Base-by-base conservation (phyloP, 2,797 vertebrate species). In the Karalla daura region DNA sequence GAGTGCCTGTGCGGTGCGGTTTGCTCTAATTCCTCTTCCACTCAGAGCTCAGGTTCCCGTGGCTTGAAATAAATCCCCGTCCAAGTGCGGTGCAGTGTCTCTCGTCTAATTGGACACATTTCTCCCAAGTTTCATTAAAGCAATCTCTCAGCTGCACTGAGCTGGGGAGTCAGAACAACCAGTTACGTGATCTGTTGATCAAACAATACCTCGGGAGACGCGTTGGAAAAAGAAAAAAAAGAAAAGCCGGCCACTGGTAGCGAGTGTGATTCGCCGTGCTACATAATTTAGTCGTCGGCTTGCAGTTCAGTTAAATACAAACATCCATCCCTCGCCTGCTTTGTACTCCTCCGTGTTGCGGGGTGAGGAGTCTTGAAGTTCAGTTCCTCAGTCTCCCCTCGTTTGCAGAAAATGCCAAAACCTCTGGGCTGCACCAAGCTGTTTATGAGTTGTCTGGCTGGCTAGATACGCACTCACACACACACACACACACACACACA, bases 321-420 rank as follows among this genome's bases (percentile, higher is more conserved):
- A n/a, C n/a, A n/a, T n/a, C n/a, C n/a, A n/a, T n/a, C n/a, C n/a
- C n/a, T n/a, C n/a, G n/a, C n/a, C n/a, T n/a, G n/a, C n/a, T n/a
- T n/a, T n/a, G n/a, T n/a, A n/a, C n/a, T n/a, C n/a, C 1, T 17
- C 25, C 51, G 28, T 52, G 27, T 14, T 37, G 53, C 17, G 49
- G 8, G 30, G 9, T 52, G 20, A 43, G 15, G 18, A 17, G 30
- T 23, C 30, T 21, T 27, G 41, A 37, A 33, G 36, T 37, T 69
- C 21, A 65, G 14, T 9, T 43, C 1, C 43, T n/a, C 40, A 37
- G 28, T 25, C 36, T 55, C 30, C 73, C 68, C 66, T 60, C 30
- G 40, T 60, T 55, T 44, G 37, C 40, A 24, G 43, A 12, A 81
- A 72, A 66, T 70, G 60, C 68, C 51, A 60, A 60, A 63, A 60